Evolutionary conservation across 2,113 vertebrate species (phyloP).

Genomic region (Chaenogobius annularis): DNA sequence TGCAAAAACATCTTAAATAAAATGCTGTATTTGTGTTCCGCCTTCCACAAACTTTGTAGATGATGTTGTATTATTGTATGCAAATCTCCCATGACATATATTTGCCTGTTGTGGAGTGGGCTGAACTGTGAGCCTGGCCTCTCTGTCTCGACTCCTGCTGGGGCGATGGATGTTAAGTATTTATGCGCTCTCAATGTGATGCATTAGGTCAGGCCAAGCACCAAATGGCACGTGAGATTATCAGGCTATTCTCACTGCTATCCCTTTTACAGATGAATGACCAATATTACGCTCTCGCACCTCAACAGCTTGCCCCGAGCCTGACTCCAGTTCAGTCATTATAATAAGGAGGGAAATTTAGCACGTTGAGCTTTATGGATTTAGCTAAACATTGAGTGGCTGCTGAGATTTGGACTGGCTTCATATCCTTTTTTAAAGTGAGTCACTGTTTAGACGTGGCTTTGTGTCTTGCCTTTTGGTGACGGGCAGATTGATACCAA

Average conservation of each 20-base stretch:
- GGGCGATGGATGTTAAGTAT: slow-evolving; percentile 20
- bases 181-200: slow-evolving; percentile 16
- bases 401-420: no score
- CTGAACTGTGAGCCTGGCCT: not conserved
- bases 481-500: no score
- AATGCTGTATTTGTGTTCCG: not conserved
- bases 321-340: not conserved
- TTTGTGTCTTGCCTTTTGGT: no score
- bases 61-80: slow-evolving; percentile 23
- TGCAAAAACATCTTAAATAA: not conserved
- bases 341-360: slow-evolving; percentile 20
- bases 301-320: slow-evolving; percentile 15
- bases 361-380: slow-evolving; percentile 35
- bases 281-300: slow-evolving; percentile 6
- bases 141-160: slow-evolving; percentile 18
- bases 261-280: slow-evolving; percentile 14
- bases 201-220: slow-evolving; percentile 13
- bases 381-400: slow-evolving; percentile 36
- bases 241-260: slow-evolving; percentile 13
- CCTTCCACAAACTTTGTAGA: not conserved
- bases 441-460: no score
- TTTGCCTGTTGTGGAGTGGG: slow-evolving; percentile 1
- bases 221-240: slow-evolving; percentile 15
- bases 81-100: slow-evolving; percentile 19
- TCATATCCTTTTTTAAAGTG: no score